Conservation (phyloP, 2,113 vertebrate species). For the Microtus pennsylvanicus region DNA sequence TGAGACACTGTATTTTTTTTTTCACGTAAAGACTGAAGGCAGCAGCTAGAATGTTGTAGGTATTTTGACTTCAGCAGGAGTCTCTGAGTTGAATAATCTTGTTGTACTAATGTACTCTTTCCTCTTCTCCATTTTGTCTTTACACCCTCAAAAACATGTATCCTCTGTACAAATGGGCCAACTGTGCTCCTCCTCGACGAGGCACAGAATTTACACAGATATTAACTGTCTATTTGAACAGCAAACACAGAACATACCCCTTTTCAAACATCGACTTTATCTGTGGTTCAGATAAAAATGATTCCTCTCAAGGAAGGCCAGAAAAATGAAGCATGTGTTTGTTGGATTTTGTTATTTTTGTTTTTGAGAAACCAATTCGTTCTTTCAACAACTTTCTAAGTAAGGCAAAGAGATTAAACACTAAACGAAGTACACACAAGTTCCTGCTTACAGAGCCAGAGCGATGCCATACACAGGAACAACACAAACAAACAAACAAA, state of each 20-base stretch:
- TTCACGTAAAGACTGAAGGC: background rate
- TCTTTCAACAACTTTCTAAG: background rate
- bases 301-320: background rate
- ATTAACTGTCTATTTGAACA: background rate
- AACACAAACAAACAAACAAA: background rate
- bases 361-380: background rate
- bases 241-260: background rate
- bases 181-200: background rate
- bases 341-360: background rate
- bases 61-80: slow-evolving; percentile 28
- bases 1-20: background rate
- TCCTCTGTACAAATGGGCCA: background rate
- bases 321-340: background rate
- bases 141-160: background rate
- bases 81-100: background rate
- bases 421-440: background rate
- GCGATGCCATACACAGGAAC: background rate
- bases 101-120: background rate
- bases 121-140: background rate
- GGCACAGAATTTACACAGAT: background rate
- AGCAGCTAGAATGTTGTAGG: background rate
- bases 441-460: background rate
- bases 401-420: background rate
- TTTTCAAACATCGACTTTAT: background rate
- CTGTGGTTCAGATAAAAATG: slow-evolving; percentile 18